These are phyloP conservation scores for Chinchilla lanigera DNA, from an alignment of 2,113 vertebrate species.

Conservation along the genomic window DNA sequence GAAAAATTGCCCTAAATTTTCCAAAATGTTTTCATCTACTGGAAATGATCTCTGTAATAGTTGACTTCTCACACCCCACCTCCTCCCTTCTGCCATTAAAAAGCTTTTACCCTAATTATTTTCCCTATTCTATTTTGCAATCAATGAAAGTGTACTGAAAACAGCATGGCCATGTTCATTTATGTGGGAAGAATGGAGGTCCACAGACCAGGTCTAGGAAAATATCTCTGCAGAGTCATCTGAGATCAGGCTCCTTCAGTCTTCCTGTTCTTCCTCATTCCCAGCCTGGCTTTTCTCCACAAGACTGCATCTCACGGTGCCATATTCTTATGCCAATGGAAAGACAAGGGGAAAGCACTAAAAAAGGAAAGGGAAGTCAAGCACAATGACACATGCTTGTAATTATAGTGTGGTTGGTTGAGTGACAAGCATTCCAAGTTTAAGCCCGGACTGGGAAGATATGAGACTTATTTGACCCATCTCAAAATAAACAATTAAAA, in stretches of 20 bases:
- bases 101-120: neutral
- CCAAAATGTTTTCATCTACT: no score
- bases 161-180: neutral
- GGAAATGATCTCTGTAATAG: rapidly evolving
- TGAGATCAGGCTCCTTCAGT: neutral
- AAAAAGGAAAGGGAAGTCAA: neutral
- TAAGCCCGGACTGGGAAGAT: neutral
- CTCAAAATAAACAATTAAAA: neutral
- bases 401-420: neutral
- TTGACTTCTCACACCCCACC: rapidly evolving
- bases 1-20: neutral
- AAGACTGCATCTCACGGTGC: neutral
- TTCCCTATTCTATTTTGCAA: neutral
- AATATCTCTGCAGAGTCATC: rapidly evolving
- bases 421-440: no score
- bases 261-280: rapidly evolving
- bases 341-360: neutral
- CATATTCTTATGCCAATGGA: neutral
- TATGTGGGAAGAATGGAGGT: rapidly evolving
- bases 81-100: neutral
- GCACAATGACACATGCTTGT: neutral
- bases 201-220: rapidly evolving
- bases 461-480: neutral
- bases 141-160: neutral
- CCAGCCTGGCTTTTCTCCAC: neutral